Conservation (phyloP, 2,113 vertebrate genomes). For the Isichthys henryi region DNA sequence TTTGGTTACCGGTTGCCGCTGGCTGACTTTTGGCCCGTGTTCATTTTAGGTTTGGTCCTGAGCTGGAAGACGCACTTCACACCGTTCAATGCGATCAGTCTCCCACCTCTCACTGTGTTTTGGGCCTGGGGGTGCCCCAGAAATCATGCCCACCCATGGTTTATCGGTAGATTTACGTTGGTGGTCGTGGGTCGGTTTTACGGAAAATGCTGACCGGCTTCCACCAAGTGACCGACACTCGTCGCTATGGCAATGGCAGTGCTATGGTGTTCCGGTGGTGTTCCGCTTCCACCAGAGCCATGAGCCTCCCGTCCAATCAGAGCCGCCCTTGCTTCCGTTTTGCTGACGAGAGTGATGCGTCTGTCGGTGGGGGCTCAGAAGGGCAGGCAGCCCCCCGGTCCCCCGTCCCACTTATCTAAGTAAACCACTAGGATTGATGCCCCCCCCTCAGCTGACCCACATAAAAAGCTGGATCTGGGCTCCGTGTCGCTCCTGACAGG, state of each 20-base stretch:
- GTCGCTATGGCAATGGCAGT: background rate
- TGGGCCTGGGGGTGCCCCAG: background rate
- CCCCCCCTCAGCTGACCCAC: conserved; percentile 67
- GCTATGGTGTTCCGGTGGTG: background rate
- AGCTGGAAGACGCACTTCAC: background rate
- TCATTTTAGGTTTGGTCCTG: background rate
- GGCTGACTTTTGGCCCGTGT: background rate
- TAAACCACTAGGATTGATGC: conserved; percentile 68
- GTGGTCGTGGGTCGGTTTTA: background rate
- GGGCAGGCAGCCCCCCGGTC: background rate
- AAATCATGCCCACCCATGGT: background rate
- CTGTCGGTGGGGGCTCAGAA: background rate
- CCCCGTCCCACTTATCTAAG: conserved; percentile 46
- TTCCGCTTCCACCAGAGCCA: background rate
- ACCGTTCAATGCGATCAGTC: background rate
- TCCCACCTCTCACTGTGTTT: background rate
- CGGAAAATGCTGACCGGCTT: background rate
- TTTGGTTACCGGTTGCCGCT: background rate
- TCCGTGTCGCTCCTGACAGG: conserved; percentile 42
- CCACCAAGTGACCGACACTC: background rate
- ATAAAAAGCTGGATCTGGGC: conserved; percentile 61
- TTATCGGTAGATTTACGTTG: background rate
- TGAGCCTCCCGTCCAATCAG: background rate
- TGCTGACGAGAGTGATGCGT: background rate
- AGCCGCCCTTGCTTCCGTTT: background rate